Conservation (phyloP, 1,140 invertebrate genomes). For the Polypedilum pembai region DNA sequence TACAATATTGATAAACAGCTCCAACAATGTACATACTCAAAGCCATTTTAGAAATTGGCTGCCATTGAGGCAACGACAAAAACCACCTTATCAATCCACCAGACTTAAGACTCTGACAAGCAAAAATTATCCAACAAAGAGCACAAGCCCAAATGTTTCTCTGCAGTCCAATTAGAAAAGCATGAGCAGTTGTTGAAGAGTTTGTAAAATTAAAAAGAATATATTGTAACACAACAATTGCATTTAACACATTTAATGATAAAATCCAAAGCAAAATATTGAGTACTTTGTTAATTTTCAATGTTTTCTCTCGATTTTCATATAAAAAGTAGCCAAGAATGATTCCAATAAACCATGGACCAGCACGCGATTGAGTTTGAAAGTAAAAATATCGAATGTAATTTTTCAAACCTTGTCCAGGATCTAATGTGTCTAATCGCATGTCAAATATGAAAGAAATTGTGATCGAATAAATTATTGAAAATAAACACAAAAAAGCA, state of each 20-base stretch:
- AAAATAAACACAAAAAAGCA: not conserved
- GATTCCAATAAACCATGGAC: not conserved
- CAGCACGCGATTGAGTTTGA: not conserved
- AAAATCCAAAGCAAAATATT: not conserved
- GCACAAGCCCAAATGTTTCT: not conserved
- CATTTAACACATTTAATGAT: not conserved
- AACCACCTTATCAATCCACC: not conserved
- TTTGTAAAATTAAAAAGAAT: not conserved
- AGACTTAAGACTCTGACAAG: not conserved
- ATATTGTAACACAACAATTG: not conserved
- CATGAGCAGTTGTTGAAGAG: not conserved
- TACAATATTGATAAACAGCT: not conserved
- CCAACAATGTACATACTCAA: not conserved
- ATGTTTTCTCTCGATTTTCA: not conserved
- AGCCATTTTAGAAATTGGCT: not conserved
- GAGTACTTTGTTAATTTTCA: not conserved
- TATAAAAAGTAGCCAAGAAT: not conserved
- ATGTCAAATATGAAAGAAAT: not conserved
- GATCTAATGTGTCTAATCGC: too few species aligned
- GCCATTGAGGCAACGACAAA: not conserved
- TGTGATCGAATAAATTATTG: not conserved
- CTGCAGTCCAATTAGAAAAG: not conserved
- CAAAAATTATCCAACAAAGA: not conserved
- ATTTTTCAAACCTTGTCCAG: too few species aligned
- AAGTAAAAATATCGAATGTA: not conserved